Percentiles rank a stretch among this genome's conserved stretches.
Evolutionary conservation across 2,113 vertebrate species (phyloP).

Genomic region (Hemicordylus capensis): DNA sequence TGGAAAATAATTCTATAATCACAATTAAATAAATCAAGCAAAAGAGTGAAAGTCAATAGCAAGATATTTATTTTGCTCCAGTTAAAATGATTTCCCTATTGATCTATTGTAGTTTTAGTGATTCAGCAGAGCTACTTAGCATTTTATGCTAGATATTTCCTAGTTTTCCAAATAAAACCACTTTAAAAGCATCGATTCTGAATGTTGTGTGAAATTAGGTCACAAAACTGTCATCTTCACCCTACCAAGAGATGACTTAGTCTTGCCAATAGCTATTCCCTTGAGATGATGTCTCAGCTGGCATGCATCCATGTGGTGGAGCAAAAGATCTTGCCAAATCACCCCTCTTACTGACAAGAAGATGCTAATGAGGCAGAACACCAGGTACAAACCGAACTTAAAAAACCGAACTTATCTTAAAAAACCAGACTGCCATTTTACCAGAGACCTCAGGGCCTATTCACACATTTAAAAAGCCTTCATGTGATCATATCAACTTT

Average conservation of each 20-base stretch:
- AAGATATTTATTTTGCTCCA: background rate
- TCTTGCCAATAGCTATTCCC: background rate
- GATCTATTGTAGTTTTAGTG: background rate
- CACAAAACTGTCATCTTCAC: background rate
- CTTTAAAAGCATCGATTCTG: background rate
- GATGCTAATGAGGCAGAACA: background rate
- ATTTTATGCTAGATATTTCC: background rate
- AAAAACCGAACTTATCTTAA: too few relatives aligned
- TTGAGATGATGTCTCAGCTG: background rate
- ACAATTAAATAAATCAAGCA: background rate
- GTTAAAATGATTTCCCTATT: background rate
- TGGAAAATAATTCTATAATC: background rate
- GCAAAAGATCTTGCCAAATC: background rate
- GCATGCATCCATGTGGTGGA: background rate
- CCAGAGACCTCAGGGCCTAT: background rate
- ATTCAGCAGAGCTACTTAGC: accelerated
- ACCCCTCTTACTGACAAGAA: background rate
- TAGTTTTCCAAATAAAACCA: background rate
- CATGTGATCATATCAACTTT: background rate
- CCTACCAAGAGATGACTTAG: background rate
- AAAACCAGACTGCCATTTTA: background rate
- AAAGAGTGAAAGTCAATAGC: background rate
- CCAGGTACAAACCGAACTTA: background rate
- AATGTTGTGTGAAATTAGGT: background rate
- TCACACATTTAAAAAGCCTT: background rate